Evolutionary conservation across 2,113 vertebrate species (phyloP), one percentile per base, ranked within the genome.

Genomic region (Laterallus jamaicensis): DNA sequence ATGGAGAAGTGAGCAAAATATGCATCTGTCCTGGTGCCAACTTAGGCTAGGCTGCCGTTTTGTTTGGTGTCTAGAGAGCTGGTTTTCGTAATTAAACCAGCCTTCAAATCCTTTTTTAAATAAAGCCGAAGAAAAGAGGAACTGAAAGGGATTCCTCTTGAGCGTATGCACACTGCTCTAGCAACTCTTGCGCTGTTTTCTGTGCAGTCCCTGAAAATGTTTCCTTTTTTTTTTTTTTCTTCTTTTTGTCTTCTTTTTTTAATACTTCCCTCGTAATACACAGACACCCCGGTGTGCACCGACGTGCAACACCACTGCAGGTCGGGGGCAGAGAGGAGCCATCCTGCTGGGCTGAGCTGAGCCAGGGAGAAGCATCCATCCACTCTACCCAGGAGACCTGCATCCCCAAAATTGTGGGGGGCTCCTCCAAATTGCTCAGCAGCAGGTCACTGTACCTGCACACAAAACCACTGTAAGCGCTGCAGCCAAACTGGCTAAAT

Each of bases 11-110:
- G 73, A 93, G 96, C 88, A 97, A 97, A 97, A 96, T 95, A 97
- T 95, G 93, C 95, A 79, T 97, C 95, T 97, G 96, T 96, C 96
- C 58, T 94, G 83, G 56, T 96, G 96, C 96, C 97, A 97, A 86
- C 79, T 93, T 94, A 96, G 86, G 84, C 92, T 94, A 92, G 96
- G 96, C 95, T 96, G 94, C 84, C 20, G 95, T 97, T 97, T 97
- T 97, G 97, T 97, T 97, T 97, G 86, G 95, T 97, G 96, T 97
- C 96, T 97, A 91, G 96, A 92, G 94, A 96, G 95, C 92, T 94
- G 93, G 93, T 96, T 96, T 97, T 97, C 69, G 44, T 96, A 96
- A 97, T 96, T 97, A 96, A 96, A 93, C 96, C 96, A 95, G 92
- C 96, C 94, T 97, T 97, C 92, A 93, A 96, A 88, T 71, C 83